Percentiles rank a stretch among this genome's conserved stretches.
Conservation (phyloP, 2,113 vertebrate genomes). For the Ginglymostoma cirratum region DNA sequence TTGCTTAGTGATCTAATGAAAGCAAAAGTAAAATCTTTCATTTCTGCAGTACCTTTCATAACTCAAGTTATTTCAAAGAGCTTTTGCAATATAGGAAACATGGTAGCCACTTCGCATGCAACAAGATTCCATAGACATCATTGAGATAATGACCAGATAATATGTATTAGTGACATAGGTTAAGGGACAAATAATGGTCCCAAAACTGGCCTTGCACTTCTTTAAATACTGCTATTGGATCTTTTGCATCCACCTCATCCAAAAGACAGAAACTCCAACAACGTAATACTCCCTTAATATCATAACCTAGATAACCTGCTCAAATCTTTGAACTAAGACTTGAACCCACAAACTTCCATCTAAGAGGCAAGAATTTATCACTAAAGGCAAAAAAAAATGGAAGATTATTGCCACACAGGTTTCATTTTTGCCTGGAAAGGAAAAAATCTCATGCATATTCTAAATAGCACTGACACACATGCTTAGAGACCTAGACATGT, state of each 20-base stretch:
- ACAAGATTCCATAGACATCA: background rate
- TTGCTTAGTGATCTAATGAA: background rate
- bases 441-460: background rate
- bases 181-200: background rate
- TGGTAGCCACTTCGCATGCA: background rate
- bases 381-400: background rate
- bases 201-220: background rate
- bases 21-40: background rate
- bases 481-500: too few species aligned
- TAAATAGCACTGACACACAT: too few species aligned
- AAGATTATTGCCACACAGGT: background rate
- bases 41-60: background rate
- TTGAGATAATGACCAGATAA: background rate
- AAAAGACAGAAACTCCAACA: background rate
- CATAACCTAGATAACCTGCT: background rate
- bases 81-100: background rate
- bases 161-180: background rate
- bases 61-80: background rate
- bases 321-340: background rate
- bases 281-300: background rate
- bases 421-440: background rate
- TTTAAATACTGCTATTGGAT: background rate
- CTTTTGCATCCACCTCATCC: background rate
- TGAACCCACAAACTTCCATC: background rate
- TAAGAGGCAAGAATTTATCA: background rate